Evolutionary conservation across 1,140 invertebrate genomes (phyloP).

Genomic region (Bombus pascuorum): DNA sequence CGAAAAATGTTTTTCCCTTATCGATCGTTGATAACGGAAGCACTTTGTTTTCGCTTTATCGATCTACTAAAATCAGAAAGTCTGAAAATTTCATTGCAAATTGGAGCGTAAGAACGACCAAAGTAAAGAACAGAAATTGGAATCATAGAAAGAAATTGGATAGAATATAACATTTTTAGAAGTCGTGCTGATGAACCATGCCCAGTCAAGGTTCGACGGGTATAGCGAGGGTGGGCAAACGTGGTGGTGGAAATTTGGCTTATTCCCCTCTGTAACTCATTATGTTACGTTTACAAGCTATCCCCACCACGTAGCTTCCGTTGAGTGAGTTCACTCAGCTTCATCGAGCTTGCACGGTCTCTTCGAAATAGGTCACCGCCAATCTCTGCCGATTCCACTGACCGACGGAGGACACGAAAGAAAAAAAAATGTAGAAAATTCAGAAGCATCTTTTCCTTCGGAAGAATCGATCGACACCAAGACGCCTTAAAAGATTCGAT

Average conservation of each 20-base stretch:
- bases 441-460: background rate
- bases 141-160: background rate
- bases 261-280: conserved; percentile 49
- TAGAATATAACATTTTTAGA: background rate
- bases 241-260: conserved; percentile 49
- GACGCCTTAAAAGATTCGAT: background rate
- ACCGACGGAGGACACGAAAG: background rate
- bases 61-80: background rate
- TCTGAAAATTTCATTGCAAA: background rate
- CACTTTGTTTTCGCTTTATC: background rate
- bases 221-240: conserved; percentile 13
- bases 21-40: background rate
- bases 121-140: background rate
- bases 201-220: conserved; percentile 12
- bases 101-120: background rate
- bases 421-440: background rate
- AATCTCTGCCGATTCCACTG: conserved; percentile 11
- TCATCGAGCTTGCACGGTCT: conserved; percentile 29
- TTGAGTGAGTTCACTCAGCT: conserved; percentile 34
- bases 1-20: too few relatives aligned
- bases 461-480: background rate
- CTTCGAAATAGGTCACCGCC: conserved; percentile 42
- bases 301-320: conserved; percentile 42
- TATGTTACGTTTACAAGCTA: conserved; percentile 48
- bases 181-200: background rate